Evolutionary conservation across 2,113 vertebrate species (phyloP), one percentile per base, ranked within the genome.

Genomic region (Labrus mixtus): DNA sequence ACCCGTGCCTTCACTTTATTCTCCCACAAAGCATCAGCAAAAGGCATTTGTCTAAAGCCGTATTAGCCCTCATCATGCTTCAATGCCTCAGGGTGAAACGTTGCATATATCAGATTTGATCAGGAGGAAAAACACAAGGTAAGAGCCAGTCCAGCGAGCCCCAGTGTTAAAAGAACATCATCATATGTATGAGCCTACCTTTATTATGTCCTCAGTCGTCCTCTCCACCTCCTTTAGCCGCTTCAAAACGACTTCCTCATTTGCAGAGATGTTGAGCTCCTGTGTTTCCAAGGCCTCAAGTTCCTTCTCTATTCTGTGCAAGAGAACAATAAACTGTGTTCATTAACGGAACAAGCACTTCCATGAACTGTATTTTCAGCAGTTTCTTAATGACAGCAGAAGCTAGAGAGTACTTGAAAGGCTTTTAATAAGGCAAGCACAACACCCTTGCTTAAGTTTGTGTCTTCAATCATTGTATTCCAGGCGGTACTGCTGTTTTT

Each of bases 181-280:
- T n/a, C n/a, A 7, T 13, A 53, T 22, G 22, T 12, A 9, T 4
- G 33, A 46, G 15, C 79, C 56, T 93, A 99, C 98, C 96, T 96
- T 97, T 91, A 99, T 96, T 63, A 99, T 98, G 84, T 99, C 97
- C 86, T 97, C 97, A 8, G 96, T 80, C 0, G 97, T 97, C 79
- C 92, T 95, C 87, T 99, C 98, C 66, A 98, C 92, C 74, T 96
- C 95, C 75, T 96, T 99, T 33, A 99, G 84, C 79, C 95, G 95
- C 89, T 96, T 96, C 90, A 99, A 91, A 84, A 98, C 92, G 0
- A 91, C 84, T 67, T 95, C 94, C 86, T 99, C 98, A 41, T 97
- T 97, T 46, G 91, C 87, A 23, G 96, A 98, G 68, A 99, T 94
- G 83, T 90, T 91, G 66, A 96, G 92, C 86, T 99, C 98, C 60